A percentile compares a stretch with the other conserved stretches of the same genome.
Evolutionary conservation across 2,113 vertebrate species (phyloP).

Genomic region (Stigmatopora nigra): DNA sequence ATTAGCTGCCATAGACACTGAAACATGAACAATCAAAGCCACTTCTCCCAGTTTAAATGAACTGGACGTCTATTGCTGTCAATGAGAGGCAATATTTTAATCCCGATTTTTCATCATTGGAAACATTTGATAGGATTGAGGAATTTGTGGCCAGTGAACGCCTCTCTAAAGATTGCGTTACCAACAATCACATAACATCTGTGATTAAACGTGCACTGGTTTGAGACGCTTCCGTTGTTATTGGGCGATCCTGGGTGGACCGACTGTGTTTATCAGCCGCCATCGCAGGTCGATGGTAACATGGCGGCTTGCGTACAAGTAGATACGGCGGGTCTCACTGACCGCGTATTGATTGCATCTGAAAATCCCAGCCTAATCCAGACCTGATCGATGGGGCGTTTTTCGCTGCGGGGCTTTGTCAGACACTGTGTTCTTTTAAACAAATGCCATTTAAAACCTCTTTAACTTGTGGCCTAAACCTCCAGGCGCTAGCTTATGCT

Average conservation of each 20-base stretch:
- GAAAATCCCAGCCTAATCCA: constrained; percentile 36
- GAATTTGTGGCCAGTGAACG: not conserved
- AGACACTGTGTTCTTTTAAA: constrained; percentile 8
- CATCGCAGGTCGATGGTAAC: constrained; percentile 15
- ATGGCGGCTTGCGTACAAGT: constrained; percentile 20
- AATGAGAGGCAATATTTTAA: too few species aligned
- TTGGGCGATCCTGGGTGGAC: constrained; percentile 5
- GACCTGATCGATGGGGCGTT: constrained; percentile 36
- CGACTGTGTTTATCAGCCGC: constrained; percentile 22
- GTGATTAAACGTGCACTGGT: not conserved
- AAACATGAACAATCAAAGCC: too few species aligned
- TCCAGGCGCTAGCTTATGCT: not conserved
- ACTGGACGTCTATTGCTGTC: too few species aligned
- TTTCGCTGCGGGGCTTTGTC: constrained; percentile 19
- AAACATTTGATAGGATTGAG: too few species aligned
- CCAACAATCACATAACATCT: not conserved
- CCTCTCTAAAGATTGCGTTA: not conserved
- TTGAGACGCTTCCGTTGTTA: not conserved
- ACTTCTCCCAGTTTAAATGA: too few species aligned
- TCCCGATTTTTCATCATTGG: too few species aligned
- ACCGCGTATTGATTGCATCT: constrained; percentile 32
- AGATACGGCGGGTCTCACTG: constrained; percentile 21
- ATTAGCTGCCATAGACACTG: too few species aligned
- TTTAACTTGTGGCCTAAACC: not conserved
- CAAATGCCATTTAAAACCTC: constrained; percentile 19